A percentile compares a stretch with the other conserved stretches of the same genome.
phyloP scores from a whole-genome alignment of 2,113 vertebrate species.

The Gasterosteus aculeatus region DNA sequence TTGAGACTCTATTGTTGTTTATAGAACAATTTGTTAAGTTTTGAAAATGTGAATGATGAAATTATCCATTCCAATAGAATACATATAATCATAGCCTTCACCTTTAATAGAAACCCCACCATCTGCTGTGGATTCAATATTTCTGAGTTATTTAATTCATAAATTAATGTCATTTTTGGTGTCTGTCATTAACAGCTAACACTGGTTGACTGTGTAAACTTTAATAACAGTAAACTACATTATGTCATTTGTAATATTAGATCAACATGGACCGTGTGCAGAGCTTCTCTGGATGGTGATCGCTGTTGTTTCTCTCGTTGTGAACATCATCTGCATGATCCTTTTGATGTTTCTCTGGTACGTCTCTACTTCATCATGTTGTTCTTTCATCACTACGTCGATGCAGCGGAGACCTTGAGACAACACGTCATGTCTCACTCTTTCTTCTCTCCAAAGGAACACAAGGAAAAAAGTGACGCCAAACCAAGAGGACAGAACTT shows the following conservation, averaged over 20 bases:
- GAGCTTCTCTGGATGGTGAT: conserved; percentile 13
- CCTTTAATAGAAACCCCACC: too few species aligned
- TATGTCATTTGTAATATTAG: not conserved
- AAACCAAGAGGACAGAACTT: conserved; percentile 25
- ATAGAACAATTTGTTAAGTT: not conserved
- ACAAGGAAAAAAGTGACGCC: conserved; percentile 21
- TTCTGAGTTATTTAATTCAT: not conserved
- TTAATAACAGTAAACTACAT: not conserved
- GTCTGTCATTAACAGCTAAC: not conserved
- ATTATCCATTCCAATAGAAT: not conserved
- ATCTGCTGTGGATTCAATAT: not conserved
- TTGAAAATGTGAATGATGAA: not conserved
- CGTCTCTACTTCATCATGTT: not conserved
- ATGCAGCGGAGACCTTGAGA: not conserved
- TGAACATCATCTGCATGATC: conserved; percentile 19
- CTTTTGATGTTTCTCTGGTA: conserved; percentile 8
- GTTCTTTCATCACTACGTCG: not conserved
- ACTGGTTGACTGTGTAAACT: not conserved
- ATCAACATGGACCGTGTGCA: not conserved
- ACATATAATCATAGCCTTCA: too few species aligned
- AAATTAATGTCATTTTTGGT: not conserved
- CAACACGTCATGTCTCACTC: not conserved
- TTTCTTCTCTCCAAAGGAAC: conserved; percentile 12
- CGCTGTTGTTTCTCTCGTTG: conserved; percentile 18
- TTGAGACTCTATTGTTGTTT: too few species aligned